These are phyloP conservation scores for Bos indicus DNA, from an alignment of 2,113 vertebrate species.

Conservation along the genomic window DNA sequence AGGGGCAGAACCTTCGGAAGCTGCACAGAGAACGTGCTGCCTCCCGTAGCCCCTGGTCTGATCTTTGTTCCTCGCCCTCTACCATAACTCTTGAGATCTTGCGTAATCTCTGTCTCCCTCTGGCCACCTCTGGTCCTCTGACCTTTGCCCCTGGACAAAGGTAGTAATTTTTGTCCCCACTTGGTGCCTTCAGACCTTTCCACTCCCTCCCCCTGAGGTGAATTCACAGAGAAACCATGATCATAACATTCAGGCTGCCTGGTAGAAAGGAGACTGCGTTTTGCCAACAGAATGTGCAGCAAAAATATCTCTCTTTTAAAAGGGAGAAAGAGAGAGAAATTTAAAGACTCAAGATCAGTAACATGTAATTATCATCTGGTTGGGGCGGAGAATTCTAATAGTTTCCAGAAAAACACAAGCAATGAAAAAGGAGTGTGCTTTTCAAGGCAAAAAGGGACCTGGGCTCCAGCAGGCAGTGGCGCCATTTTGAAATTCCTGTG, in stretches of 20 bases:
- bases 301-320: constrained; percentile 62
- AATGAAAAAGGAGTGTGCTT: background rate
- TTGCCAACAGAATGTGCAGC: constrained; percentile 40
- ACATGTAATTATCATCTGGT: constrained; percentile 57
- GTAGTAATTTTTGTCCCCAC: background rate
- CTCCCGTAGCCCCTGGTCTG: rapidly evolving
- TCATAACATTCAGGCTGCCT: background rate
- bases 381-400: constrained; percentile 61
- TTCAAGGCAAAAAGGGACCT: background rate
- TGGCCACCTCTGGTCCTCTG: background rate
- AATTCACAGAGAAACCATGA: background rate
- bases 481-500: background rate
- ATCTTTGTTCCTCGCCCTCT: rapidly evolving
- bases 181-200: background rate
- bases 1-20: background rate
- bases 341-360: constrained; percentile 34
- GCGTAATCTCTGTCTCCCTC: background rate
- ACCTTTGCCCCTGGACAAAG: background rate
- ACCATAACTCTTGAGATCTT: rapidly evolving
- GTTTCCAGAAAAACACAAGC: constrained; percentile 66
- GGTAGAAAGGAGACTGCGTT: constrained; percentile 2
- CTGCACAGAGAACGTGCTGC: rapidly evolving
- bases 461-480: background rate
- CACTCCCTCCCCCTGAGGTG: background rate
- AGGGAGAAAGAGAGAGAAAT: background rate